A percentile compares a stretch with the other conserved stretches of the same genome.
These are phyloP conservation scores for Tragelaphus imberbis DNA, from an alignment of 2,113 vertebrate genomes.

Conservation along the genomic window DNA sequence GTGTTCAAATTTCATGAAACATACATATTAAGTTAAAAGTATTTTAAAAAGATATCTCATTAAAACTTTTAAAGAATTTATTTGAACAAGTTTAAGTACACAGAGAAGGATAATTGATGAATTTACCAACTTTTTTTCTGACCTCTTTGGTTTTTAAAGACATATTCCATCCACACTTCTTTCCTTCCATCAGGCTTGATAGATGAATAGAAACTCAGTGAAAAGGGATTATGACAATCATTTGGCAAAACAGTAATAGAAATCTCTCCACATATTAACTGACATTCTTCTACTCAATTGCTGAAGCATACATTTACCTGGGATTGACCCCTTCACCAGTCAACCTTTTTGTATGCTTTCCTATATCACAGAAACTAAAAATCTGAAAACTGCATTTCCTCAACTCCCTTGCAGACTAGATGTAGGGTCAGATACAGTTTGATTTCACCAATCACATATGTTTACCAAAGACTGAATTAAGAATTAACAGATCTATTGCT, in stretches of 20 bases:
- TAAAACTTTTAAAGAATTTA: not conserved
- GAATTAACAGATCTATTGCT: not conserved
- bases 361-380: not conserved
- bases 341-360: not conserved
- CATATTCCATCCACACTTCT: not conserved
- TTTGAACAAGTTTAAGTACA: not conserved
- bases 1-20: constrained; percentile 3
- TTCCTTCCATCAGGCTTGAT: not conserved
- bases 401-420: not conserved
- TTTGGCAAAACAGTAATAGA: not conserved
- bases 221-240: not conserved
- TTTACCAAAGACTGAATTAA: not conserved
- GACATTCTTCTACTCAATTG: not conserved
- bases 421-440: not conserved
- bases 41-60: not conserved
- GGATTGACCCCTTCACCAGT: not conserved
- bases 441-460: not conserved
- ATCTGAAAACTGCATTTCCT: not conserved
- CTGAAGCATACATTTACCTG: not conserved
- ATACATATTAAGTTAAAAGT: not conserved
- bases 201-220: not conserved
- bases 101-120: not conserved
- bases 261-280: not conserved
- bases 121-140: not conserved
- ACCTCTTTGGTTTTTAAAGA: not conserved